Conservation (phyloP, 2,888 invertebrate genomes). For the Tipula unca region DNA sequence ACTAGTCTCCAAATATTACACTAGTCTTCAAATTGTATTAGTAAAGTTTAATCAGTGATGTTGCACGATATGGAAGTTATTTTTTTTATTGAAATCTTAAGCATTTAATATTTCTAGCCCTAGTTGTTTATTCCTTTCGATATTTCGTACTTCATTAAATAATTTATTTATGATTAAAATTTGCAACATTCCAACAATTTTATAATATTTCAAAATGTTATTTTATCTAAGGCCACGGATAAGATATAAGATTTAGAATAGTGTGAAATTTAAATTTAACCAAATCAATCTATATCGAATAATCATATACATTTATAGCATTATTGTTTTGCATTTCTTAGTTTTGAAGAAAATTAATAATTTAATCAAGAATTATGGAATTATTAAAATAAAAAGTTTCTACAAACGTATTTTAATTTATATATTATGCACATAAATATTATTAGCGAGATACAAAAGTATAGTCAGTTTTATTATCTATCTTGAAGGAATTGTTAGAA, state of each 20-base stretch:
- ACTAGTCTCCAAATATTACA: no score
- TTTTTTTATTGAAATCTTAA: no score
- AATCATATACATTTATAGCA: neutral
- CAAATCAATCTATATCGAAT: neutral
- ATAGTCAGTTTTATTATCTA: no score
- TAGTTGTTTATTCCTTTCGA: no score
- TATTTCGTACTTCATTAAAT: neutral
- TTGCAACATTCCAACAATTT: neutral
- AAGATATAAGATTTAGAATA: neutral
- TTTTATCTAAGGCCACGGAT: neutral
- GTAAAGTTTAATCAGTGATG: no score
- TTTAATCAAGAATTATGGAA: neutral
- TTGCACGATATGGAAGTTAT: no score
- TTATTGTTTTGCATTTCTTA: neutral
- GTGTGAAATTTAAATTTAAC: neutral
- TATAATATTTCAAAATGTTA: neutral
- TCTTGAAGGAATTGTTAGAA: no score
- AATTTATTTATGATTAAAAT: neutral
- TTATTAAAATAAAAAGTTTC: neutral
- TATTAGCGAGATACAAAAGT: no score
- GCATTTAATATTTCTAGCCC: no score
- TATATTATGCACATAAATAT: no score
- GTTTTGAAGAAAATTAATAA: neutral
- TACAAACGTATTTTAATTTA: no score
- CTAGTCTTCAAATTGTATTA: no score